Base-by-base conservation (phyloP, 2,888 invertebrate genomes). In the Ectemnius cavifrons region DNA sequence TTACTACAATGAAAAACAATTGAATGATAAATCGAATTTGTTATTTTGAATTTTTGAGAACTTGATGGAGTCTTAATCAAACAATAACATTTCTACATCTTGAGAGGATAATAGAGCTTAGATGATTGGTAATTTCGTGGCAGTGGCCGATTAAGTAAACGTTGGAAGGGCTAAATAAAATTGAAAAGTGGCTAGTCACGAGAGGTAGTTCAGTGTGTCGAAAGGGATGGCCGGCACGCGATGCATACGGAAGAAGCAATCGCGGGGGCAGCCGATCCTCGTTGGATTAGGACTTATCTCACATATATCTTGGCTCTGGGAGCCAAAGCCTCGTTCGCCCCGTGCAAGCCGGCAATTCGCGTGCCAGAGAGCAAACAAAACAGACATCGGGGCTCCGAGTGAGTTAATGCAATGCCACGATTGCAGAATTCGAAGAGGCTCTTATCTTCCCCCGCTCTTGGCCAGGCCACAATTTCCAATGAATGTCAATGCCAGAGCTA, bases 241-340 rank as follows among this genome's bases (percentile, higher is more conserved):
- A 18, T 61, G 20, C n/a, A 46, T 59, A 45, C 18, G 28, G 16
- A 61, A 16, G 23, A 37, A 61, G 16, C 18, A 56, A 65, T 49
- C 18, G n/a, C 5, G 28, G 18, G 14, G 47, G 37, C 58, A 14
- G 27, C 37, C 52, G 52, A 47, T 27, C 8, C 27, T 23, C 47
- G 13, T 27, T 4, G 57, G 23, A 56, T 70, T 70, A 65, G 23
- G 64, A 70, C 65, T 73, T 73, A 70, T 73, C 57, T 64, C 62
- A 45, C 57, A 57, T 18, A 56, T 4, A 65, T 70, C 70, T 70
- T n/a, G 56, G 2, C 16, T 11, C 23, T 61, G 13, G 13, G 8
- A 37, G 37, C 8, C 37, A 47, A 69, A 57, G 56, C 57, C 64
- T 69, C 69, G 57, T 60, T 73, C 61, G 56, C 18, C 28, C 11